Evolutionary conservation across 2,888 invertebrate genomes (phyloP), one percentile per base, ranked within the genome.

Genomic region (Rhamnusium bicolor): DNA sequence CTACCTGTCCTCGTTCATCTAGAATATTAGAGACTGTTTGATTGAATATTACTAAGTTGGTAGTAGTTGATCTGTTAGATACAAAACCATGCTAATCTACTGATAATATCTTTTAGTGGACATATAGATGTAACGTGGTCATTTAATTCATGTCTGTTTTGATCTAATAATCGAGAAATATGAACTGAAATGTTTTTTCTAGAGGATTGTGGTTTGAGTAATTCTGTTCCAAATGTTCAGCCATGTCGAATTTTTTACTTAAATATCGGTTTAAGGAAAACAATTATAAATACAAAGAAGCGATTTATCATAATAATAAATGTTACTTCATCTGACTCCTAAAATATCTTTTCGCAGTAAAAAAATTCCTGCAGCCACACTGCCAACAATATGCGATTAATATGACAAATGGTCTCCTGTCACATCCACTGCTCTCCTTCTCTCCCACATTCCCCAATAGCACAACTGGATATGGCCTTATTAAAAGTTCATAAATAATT

Each of bases 391-490:
- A 65, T 65, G 47, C 29, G 47, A 65, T 65, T 53, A 65, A 65
- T 65, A 53, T 65, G 65, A 65, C 65, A 65, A 65, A 65, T 53
- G 65, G 27, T 65, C 27, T 46, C 14, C 62, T 51, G 65, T 53
- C 65, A 65, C 51, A 16, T 16, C 29, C 65, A 32, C 32, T 65
- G 19, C 47, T 65, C 53, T 27, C 29, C 51, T n/a, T n/a, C 19
- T 10, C 32, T 32, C 10, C n/a, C n/a, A 3, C 40, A n/a, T 12
- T n/a, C 40, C 32, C 18, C 58, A 14, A 58, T 58, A 58, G 32
- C 32, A 29, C 29, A 18, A 32, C 21, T 32, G 29, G 58, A 58
- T 58, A 18, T 32, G 27, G 40, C 40, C 40, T 40, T 40, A 40
- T 40, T 40, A 40, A 40, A 40, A 40, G 58, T 58, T 29, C 58